These are phyloP conservation scores for Rattus rattus DNA, from an alignment of 2,113 vertebrate species.

Conservation along the genomic window DNA sequence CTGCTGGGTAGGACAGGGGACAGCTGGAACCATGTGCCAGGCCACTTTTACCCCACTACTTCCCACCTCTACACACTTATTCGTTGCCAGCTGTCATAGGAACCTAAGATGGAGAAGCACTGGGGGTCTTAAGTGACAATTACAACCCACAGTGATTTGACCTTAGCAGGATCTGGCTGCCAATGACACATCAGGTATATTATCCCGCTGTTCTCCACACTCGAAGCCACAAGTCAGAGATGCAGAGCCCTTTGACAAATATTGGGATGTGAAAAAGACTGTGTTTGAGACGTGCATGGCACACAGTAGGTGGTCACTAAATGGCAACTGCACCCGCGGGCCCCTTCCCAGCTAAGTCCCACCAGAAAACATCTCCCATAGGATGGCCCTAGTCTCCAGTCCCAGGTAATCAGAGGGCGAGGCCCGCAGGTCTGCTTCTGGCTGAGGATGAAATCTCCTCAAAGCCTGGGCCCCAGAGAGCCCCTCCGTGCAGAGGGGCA, in stretches of 20 bases:
- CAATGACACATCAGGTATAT: rapidly evolving
- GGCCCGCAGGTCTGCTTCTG: not conserved
- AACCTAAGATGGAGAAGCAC: not conserved
- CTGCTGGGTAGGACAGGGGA: not conserved
- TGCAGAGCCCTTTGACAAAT: not conserved
- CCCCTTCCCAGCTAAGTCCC: not conserved
- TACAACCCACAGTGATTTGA: not conserved
- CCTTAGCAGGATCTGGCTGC: not conserved
- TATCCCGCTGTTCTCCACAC: no score
- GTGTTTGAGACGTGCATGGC: rapidly evolving
- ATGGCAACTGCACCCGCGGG: not conserved
- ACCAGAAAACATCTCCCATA: not conserved
- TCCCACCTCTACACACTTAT: not conserved
- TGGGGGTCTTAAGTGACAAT: not conserved
- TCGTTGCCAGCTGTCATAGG: not conserved
- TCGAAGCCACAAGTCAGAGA: not conserved
- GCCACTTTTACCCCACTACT: no score
- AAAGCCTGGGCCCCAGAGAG: not conserved
- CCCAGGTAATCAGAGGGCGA: not conserved
- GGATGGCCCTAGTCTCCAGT: not conserved
- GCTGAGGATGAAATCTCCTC: not conserved
- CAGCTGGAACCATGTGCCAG: not conserved
- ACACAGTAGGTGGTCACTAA: not conserved
- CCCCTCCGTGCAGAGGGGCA: not conserved
- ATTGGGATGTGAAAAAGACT: not conserved